These are phyloP conservation scores for Biston stratarius DNA, from an alignment of 2,888 invertebrate genomes.

Conservation along the genomic window DNA sequence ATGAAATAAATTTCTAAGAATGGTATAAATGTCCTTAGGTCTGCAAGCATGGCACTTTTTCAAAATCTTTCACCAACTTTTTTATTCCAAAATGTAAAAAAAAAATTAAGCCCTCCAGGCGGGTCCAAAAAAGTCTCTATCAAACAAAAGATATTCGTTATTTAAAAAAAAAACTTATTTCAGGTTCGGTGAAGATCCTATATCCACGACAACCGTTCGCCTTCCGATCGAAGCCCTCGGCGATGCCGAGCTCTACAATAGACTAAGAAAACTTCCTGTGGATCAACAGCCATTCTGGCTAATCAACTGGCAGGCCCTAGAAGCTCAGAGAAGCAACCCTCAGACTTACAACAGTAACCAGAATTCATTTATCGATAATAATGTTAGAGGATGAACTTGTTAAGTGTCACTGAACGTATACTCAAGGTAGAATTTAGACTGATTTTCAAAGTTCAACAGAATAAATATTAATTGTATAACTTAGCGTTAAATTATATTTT, in stretches of 20 bases:
- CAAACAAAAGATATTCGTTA: too few species aligned
- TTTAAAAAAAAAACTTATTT: conserved; percentile 26
- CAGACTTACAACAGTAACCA: conserved; percentile 60
- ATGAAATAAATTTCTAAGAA: too few species aligned
- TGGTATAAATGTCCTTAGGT: too few species aligned
- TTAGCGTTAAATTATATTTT: too few species aligned
- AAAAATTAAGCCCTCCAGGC: too few species aligned
- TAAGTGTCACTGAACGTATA: not conserved
- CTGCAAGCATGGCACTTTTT: too few species aligned
- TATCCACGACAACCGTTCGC: conserved; percentile 57
- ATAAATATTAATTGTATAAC: too few species aligned
- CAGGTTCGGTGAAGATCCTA: conserved; percentile 59
- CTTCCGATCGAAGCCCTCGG: conserved; percentile 89
- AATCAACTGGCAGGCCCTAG: conserved; percentile 88
- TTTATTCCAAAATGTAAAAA: too few species aligned
- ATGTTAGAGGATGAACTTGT: conserved; percentile 1
- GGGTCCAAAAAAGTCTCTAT: too few species aligned
- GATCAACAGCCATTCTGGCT: conserved; percentile 89
- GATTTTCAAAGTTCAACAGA: not conserved
- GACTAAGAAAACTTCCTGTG: conserved; percentile 83
- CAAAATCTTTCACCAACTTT: too few species aligned
- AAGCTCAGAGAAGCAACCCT: conserved; percentile 78
- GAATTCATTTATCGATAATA: conserved; percentile 51
- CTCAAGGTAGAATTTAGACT: not conserved
- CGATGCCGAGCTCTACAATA: conserved; percentile 85